Evolutionary conservation across 2,797 vertebrate species (phyloP).

Genomic region (Miichthys miiuy): DNA sequence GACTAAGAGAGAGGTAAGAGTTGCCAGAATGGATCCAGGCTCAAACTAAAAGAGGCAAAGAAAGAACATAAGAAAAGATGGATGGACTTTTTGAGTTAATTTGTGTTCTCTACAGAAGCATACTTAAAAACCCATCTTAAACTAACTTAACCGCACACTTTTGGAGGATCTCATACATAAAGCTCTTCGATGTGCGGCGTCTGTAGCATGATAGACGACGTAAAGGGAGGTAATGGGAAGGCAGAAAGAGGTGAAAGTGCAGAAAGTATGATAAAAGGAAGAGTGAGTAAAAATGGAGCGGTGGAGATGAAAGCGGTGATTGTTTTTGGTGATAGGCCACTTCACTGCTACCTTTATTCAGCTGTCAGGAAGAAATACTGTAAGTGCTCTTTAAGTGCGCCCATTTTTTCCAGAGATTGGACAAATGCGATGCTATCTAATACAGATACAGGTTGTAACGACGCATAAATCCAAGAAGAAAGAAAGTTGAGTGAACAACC

Average conservation of each 20-base stretch:
- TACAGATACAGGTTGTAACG: conserved; percentile 38
- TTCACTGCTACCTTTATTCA: conserved; percentile 29
- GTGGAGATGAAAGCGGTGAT: conserved; percentile 31
- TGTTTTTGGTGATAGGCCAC: conserved; percentile 31
- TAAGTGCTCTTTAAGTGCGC: conserved; percentile 50
- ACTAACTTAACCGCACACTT: not conserved
- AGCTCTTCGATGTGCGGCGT: not conserved
- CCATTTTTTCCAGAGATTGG: conserved; percentile 52
- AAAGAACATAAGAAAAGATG: not conserved
- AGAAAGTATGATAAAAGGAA: not conserved
- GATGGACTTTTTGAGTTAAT: not conserved
- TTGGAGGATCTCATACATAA: conserved; percentile 9
- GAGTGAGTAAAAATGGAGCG: not conserved
- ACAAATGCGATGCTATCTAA: conserved; percentile 48
- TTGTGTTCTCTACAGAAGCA: not conserved
- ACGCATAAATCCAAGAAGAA: conserved; percentile 57
- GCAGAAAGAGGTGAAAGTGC: not conserved
- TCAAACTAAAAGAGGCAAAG: not conserved
- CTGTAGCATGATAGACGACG: conserved; percentile 4
- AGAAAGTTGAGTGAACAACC: conserved; percentile 25
- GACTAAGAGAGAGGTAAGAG: not conserved
- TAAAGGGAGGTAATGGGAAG: conserved; percentile 16
- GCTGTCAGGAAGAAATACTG: conserved; percentile 47
- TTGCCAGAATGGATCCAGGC: not conserved
- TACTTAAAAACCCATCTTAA: conserved; percentile 6